Evolutionary conservation across 2,113 vertebrate genomes (phyloP).

Genomic region (Hydrochoerus hydrochaeris): DNA sequence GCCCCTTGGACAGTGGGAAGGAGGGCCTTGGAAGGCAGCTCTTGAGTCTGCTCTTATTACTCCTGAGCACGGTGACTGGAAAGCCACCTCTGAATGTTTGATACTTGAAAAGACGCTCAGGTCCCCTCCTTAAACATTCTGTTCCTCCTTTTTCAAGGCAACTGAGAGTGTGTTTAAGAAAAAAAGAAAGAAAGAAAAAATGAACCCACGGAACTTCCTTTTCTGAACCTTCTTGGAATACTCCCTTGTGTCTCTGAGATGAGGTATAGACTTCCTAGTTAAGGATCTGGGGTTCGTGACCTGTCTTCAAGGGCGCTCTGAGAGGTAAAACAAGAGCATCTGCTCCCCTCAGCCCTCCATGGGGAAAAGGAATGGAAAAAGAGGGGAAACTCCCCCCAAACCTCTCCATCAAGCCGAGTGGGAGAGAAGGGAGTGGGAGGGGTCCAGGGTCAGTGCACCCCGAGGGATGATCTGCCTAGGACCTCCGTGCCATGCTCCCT

Average conservation of each 20-base stretch:
- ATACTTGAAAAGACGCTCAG: background rate
- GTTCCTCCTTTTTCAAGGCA: background rate
- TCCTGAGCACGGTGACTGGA: background rate
- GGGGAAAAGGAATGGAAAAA: background rate
- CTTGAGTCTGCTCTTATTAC: background rate
- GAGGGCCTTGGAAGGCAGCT: background rate
- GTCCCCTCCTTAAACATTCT: background rate
- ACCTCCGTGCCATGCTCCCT: accelerated
- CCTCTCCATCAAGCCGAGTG: too few species aligned
- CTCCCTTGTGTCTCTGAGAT: accelerated
- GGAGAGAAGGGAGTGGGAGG: background rate
- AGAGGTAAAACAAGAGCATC: background rate
- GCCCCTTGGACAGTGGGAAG: background rate
- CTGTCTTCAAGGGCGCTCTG: background rate
- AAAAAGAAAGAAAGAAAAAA: background rate
- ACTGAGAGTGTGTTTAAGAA: background rate
- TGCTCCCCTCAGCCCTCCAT: background rate
- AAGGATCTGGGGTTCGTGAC: background rate
- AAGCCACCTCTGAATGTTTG: background rate
- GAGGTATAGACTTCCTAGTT: background rate
- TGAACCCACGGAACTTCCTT: background rate
- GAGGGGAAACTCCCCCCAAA: background rate
- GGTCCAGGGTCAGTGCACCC: background rate
- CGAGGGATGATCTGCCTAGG: accelerated
- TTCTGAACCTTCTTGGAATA: background rate